Base-by-base conservation (phyloP, 1,140 invertebrate species). In the Bombyx mandarina region DNA sequence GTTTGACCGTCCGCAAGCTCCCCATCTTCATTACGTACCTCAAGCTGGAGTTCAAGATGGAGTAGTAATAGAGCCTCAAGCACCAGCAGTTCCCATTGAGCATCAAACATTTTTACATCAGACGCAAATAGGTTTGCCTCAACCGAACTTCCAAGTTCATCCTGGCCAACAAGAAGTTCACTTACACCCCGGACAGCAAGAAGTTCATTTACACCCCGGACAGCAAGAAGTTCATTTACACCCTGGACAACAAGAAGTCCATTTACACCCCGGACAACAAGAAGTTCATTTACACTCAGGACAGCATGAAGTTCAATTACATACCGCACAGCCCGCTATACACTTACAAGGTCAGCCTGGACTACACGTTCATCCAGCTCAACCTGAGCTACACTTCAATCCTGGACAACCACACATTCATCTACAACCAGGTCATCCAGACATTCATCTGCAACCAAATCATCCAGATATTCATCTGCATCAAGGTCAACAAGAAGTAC, bases 21-120 rank as follows among this genome's bases (percentile, higher is more conserved):
- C 79, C 26, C 72, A 70, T n/a, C 80, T 71, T 52, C 75, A 81
- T 48, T 54, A 80, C 26, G 42, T 75, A 8, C 74, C 69, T 2
- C 79, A 79, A 65, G 67, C 51, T 43, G 56, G 55, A 49, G 60
- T 48, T 3, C 73, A 75, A 1, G 68, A 69, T 6, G 75, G 66
- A 22, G 58, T 78, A 8, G 59, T 77, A 10, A 53, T 60, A 8
- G 62, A 63, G 12, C 53, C 45, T 22, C 53, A 43, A 46, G 43
- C 12, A 5, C 43, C n/a, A 22, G 12, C 43, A 5, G 45, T 56
- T 22, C 54, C 22, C 12, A 18, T 47, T 8, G 22, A 56, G 7
- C 54, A 45, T 10, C 42, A 47, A 42, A 55, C 45, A 8, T 22
- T 48, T 6, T 22, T 56, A 35, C 54, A 56, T 43, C 54, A 45